Evolutionary conservation across 2,888 invertebrate species (phyloP), one percentile per base, ranked within the genome.

Genomic region (Cephalotes varians): DNA sequence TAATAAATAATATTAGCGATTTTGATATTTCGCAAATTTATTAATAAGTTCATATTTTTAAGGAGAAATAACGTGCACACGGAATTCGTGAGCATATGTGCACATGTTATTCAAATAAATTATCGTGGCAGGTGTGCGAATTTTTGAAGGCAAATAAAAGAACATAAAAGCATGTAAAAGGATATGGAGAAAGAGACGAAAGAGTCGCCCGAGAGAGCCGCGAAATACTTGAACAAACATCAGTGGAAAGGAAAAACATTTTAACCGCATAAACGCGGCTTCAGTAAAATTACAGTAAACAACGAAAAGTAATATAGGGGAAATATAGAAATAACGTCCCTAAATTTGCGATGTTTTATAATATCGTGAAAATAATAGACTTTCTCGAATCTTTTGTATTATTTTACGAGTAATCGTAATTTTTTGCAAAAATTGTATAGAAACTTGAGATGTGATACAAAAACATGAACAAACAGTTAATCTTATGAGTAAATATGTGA

Each of bases 271-370:
- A 87, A 86, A 84, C 83, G 74, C 64, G 80, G 71, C 81, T 58
- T 56, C 56, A 79, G 86, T 64, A 89, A 84, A 87, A 90, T 89
- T 91, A 86, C 82, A 87, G 82, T 65, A 62, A 84, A 79, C 82
- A 82, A 82, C 83, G 69, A 84, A 51, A 65, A 72, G 86, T 86
- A 89, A 91, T 91, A 89, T 90, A 79, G 83, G 82, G 81, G 87
- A 92, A 88, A 89, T 90, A 90, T 87, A 85, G 58, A 83, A 76
- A 77, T 81, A 40, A 79, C 62, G 49, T 71, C 51, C 12, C 28
- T 76, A 77, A 77, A 84, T 83, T 85, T 71, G 62, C 58, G 40
- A 34, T 65, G 15, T 7, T 51, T 37, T 10, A 34, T 25, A 7
- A 65, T n/a, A 9, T 76, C 10, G 28, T 25, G 9, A 18, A 37